phyloP scores from a whole-genome alignment of 2,113 vertebrate genomes.

The Zosterops pallidus region DNA sequence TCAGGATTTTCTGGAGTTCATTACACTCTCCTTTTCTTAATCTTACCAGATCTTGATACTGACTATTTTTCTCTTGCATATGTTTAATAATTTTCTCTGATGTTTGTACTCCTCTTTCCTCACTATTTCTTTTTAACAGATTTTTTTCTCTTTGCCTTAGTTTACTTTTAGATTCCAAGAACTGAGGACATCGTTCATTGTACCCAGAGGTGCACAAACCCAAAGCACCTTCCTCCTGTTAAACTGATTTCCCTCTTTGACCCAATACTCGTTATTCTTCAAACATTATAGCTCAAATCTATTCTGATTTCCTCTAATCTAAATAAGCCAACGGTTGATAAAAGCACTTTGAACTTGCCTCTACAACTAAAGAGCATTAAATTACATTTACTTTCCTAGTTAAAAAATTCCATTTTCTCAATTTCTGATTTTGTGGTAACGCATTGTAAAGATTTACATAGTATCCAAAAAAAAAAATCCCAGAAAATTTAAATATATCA shows the following conservation, averaged over 20 bases:
- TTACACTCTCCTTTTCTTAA: background rate
- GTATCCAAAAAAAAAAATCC: background rate
- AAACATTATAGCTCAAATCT: background rate
- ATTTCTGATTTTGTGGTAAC: background rate
- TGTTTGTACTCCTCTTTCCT: background rate
- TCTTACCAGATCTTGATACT: background rate
- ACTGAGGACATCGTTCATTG: background rate
- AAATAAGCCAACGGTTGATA: background rate
- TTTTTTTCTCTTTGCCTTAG: background rate
- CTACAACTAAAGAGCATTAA: background rate
- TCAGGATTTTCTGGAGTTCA: constrained; percentile 18
- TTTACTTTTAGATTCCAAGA: background rate
- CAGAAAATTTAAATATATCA: background rate
- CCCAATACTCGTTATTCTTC: background rate
- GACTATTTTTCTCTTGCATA: background rate
- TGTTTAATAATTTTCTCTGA: background rate
- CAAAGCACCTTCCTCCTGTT: background rate
- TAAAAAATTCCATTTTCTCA: background rate
- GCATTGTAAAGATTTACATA: background rate
- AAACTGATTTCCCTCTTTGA: background rate
- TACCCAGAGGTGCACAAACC: background rate
- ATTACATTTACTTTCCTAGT: background rate
- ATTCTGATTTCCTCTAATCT: background rate
- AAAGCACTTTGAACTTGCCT: background rate
- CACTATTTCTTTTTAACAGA: background rate